Percentiles rank a stretch among this genome's conserved stretches.
Conservation (phyloP, 2,888 invertebrate species). For the Lepetodrilus schrolli region DNA sequence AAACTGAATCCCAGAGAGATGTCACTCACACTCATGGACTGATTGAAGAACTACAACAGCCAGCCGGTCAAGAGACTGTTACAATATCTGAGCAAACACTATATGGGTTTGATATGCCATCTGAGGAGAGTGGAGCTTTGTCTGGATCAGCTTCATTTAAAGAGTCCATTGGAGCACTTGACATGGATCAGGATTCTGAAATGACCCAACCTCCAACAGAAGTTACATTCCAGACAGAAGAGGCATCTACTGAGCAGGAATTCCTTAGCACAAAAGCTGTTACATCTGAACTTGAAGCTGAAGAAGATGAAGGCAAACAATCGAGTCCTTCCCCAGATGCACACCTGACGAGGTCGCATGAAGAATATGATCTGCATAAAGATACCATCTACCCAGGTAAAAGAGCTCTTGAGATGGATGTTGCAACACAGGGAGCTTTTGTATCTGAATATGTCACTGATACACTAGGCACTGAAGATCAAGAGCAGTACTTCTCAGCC, state of each 20-base stretch:
- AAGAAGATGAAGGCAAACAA: slow-evolving; percentile 20
- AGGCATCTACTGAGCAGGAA: slow-evolving; percentile 32
- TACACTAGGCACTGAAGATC: slow-evolving; percentile 27
- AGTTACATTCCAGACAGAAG: slow-evolving; percentile 40
- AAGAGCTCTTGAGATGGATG: slow-evolving; percentile 56
- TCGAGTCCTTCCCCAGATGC: not conserved
- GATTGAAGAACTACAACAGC: slow-evolving; percentile 55
- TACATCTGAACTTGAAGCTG: not conserved
- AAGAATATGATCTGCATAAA: slow-evolving; percentile 43
- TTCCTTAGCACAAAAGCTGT: slow-evolving; percentile 15
- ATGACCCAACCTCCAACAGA: slow-evolving; percentile 39
- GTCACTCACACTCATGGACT: not conserved
- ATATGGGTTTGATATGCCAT: slow-evolving; percentile 76
- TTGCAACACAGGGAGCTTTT: slow-evolving; percentile 21
- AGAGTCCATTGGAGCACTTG: slow-evolving; percentile 38
- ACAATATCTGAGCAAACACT: slow-evolving; percentile 67
- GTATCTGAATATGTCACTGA: slow-evolving; percentile 28
- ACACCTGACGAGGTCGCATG: slow-evolving; percentile 27
- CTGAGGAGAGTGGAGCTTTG: slow-evolving; percentile 66
- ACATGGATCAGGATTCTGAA: slow-evolving; percentile 47
- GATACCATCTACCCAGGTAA: slow-evolving; percentile 60
- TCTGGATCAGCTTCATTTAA: slow-evolving; percentile 52
- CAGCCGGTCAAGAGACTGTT: slow-evolving; percentile 53
- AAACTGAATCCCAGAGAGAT: slow-evolving; percentile 3
- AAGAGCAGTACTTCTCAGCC: slow-evolving; percentile 33